Evolutionary conservation across 2,888 invertebrate species (phyloP).

Genomic region (Pterobdella sp.): DNA sequence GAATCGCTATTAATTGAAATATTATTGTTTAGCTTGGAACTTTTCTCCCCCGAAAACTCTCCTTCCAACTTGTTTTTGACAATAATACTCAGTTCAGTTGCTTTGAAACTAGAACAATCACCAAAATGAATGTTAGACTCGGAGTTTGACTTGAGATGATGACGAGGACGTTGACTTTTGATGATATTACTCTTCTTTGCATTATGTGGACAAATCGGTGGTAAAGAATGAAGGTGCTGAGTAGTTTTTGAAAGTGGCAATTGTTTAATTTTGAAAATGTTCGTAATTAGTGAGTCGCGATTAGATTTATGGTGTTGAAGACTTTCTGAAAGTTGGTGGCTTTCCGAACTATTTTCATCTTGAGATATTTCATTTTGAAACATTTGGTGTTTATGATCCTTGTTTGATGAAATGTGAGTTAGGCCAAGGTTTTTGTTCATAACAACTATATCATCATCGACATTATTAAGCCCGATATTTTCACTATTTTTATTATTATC

Average conservation of each 20-base stretch:
- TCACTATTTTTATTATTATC: not conserved
- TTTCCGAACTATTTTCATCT: no score
- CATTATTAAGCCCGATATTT: not conserved
- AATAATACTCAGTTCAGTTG: no score
- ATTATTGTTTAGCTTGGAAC: no score
- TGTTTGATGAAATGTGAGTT: not conserved
- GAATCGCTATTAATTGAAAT: no score
- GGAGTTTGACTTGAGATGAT: not conserved
- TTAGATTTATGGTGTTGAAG: not conserved
- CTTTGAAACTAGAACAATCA: not conserved
- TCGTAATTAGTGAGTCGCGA: not conserved
- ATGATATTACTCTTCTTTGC: no score
- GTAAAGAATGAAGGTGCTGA: not conserved
- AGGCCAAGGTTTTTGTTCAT: slow-evolving; percentile 3
- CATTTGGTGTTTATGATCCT: not conserved
- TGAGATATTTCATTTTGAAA: no score
- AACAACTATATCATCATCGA: not conserved
- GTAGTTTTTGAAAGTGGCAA: not conserved
- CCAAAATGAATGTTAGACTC: not conserved
- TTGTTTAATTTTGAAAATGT: not conserved
- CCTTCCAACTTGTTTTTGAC: no score
- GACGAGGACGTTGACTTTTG: not conserved
- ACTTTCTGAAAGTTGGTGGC: not conserved
- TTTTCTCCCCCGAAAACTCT: no score
- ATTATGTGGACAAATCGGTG: not conserved